Evolutionary conservation across 2,888 invertebrate genomes (phyloP).

Genomic region (Orchestes rusci): DNA sequence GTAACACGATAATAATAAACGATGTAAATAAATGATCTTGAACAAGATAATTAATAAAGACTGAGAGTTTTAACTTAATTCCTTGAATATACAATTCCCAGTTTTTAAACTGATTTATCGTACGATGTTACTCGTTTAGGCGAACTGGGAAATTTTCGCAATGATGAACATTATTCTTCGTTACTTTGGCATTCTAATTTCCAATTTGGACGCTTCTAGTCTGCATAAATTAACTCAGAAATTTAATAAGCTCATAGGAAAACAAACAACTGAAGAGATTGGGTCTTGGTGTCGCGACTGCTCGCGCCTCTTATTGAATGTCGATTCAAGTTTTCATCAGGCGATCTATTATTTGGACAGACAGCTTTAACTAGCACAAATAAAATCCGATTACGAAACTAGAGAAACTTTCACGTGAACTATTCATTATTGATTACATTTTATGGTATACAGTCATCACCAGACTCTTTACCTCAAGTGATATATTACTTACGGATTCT

Average conservation of each 20-base stretch:
- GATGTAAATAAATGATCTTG: constrained; percentile 21
- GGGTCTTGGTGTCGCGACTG: too few species aligned
- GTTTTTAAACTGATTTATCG: constrained; percentile 24
- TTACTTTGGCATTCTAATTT: constrained; percentile 34
- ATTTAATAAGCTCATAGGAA: constrained; percentile 38
- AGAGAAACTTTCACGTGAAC: too few species aligned
- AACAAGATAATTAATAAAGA: constrained; percentile 23
- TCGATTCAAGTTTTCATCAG: too few species aligned
- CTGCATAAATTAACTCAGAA: constrained; percentile 38
- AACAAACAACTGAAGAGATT: constrained; percentile 33
- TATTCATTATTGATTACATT: too few species aligned
- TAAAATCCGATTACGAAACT: too few species aligned
- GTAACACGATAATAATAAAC: constrained; percentile 22
- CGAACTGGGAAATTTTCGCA: constrained; percentile 34
- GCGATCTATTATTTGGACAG: too few species aligned
- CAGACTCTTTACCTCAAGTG: too few species aligned
- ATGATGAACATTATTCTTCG: constrained; percentile 35
- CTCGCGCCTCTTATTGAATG: too few species aligned
- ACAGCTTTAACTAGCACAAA: too few species aligned
- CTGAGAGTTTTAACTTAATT: constrained; percentile 24
- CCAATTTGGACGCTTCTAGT: constrained; percentile 35
- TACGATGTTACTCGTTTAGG: constrained; percentile 20
- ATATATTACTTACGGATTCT: too few species aligned
- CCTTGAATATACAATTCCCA: constrained; percentile 23
- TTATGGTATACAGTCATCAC: too few species aligned